Conservation (phyloP, 2,113 vertebrate genomes). For the Anguilla rostrata region DNA sequence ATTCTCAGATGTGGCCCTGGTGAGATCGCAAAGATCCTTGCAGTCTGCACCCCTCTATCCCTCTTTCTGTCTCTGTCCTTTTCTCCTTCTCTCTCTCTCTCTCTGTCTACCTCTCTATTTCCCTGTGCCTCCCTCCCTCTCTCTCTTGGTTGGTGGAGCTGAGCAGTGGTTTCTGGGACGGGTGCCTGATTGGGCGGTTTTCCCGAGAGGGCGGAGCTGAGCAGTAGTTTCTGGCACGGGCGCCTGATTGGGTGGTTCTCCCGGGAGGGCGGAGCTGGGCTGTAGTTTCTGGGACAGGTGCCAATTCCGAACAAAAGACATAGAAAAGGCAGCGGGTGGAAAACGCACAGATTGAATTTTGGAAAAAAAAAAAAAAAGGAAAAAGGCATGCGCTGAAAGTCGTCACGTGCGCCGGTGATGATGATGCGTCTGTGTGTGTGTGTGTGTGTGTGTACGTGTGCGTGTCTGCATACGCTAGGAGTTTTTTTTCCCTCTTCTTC, state of each 20-base stretch:
- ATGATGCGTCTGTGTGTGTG: slow-evolving; percentile 44
- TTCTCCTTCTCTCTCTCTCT: slow-evolving; percentile 58
- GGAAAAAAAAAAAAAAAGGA: slow-evolving; percentile 46
- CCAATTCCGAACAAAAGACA: slow-evolving; percentile 88
- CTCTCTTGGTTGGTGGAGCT: slow-evolving; percentile 32
- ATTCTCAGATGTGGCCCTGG: slow-evolving; percentile 29
- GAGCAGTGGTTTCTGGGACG: too few species aligned
- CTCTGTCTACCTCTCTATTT: slow-evolving; percentile 46
- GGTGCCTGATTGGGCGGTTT: slow-evolving; percentile 55
- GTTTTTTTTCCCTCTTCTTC: too few species aligned
- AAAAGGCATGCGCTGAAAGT: slow-evolving; percentile 44
- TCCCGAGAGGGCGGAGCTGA: slow-evolving; percentile 54
- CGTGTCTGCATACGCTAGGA: not conserved
- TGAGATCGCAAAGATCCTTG: slow-evolving; percentile 31
- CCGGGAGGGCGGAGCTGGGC: slow-evolving; percentile 76
- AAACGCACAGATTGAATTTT: slow-evolving; percentile 58
- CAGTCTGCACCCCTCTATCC: slow-evolving; percentile 40
- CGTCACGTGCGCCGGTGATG: slow-evolving; percentile 45
- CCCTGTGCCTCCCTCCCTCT: slow-evolving; percentile 43
- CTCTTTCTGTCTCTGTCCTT: slow-evolving; percentile 42
- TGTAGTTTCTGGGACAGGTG: slow-evolving; percentile 86
- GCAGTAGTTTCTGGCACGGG: too few species aligned
- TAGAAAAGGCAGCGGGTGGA: slow-evolving; percentile 75
- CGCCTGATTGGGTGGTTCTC: slow-evolving; percentile 57
- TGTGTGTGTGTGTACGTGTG: too few species aligned